Base-by-base conservation (phyloP, 2,888 invertebrate species). In the Periphyllus acericola region DNA sequence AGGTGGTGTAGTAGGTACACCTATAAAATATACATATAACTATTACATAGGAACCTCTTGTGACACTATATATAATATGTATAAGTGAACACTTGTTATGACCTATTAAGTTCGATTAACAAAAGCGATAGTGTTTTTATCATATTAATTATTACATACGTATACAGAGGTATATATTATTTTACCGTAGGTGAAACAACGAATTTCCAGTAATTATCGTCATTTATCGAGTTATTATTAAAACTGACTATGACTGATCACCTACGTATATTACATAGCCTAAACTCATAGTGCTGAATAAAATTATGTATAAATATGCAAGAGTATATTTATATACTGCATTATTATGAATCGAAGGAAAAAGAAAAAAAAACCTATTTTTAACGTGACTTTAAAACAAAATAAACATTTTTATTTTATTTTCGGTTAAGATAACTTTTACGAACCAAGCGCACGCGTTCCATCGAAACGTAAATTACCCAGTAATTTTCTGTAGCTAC, bases 311-410 rank as follows among this genome's bases (percentile, higher is more conserved):
- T 25, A 21, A 55, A 21, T 55, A 55, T 55, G 55, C 17, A 55
- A 3, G 21, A 55, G 4, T 55, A 55, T 55, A 11, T 60, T 5
- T 8, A 46, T 8, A 4, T 6, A 60, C 25, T 25, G 60, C n/a
- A n/a, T 60, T 60, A 60, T 60, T 60, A 60, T 25, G 6, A 25
- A 19, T 21, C 21, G 25, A 25, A 60, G 21, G 60, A 25, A 4
- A 6, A 21, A 4, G 25, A 0, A 60, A 60, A 60, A 60, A 60
- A 3, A 52, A 52, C 5, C 3, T 9, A 1, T 6, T 60, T 21
- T 60, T 60, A 60, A 60, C 60, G 60, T 60, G 60, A 60, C 60
- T 60, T 60, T 60, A 60, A 60, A 60, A 60, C 60, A 60, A 60
- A 60, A 60, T 60, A 60, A 60, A 60, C 60, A 60, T 60, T 60